A percentile compares a stretch with the other conserved stretches of the same genome.
These are phyloP conservation scores for Mastomys natalensis DNA, from an alignment of 2,113 vertebrate species.

Conservation along the genomic window DNA sequence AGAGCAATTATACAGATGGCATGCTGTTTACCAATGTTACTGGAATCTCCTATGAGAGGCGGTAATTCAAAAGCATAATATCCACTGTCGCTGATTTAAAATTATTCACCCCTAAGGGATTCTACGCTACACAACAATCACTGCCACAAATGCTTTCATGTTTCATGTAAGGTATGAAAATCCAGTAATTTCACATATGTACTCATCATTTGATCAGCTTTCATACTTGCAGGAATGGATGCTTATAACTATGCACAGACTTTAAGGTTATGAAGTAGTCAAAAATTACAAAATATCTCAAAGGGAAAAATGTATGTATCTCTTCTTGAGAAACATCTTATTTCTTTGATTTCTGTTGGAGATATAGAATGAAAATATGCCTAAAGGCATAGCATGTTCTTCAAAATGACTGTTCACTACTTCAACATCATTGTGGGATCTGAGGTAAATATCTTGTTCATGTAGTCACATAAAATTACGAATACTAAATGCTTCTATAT, in stretches of 20 bases:
- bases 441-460: not conserved
- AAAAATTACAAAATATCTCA: not conserved
- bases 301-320: not conserved
- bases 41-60: conserved; percentile 58
- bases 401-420: not conserved
- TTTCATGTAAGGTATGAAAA: conserved; percentile 34
- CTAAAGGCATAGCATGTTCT: not conserved
- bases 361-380: conserved; percentile 31
- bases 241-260: conserved; percentile 42
- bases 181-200: conserved; percentile 52
- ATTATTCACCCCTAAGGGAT: not conserved
- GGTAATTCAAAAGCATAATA: conserved; percentile 69
- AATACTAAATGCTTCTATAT: not conserved
- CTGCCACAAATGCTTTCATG: conserved; percentile 18
- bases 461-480: not conserved
- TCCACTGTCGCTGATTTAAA: conserved; percentile 73
- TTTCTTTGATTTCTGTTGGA: conserved; percentile 16
- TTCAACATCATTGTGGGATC: not conserved
- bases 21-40: conserved; percentile 59
- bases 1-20: conserved; percentile 71
- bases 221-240: conserved; percentile 41
- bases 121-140: conserved; percentile 60
- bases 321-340: not conserved
- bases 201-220: conserved; percentile 49
- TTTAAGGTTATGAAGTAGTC: conserved; percentile 52